Base-by-base conservation (phyloP, 2,797 vertebrate genomes). In the Australoheros facetus region DNA sequence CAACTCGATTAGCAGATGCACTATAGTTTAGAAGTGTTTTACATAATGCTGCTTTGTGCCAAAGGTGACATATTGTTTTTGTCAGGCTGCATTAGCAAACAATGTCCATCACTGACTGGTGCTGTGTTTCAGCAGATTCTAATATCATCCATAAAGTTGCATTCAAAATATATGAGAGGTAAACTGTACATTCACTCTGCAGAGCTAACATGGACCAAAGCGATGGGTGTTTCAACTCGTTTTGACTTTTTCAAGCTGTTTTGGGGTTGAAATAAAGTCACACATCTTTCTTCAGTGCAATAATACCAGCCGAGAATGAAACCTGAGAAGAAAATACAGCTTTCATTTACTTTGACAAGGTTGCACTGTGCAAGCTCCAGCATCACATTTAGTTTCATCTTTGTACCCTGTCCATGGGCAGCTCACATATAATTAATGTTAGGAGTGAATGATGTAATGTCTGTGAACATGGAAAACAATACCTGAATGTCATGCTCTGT, bases 381-480 rank as follows among this genome's bases (percentile, higher is more conserved):
- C 58, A 59, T 23, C 23, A 64, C 56, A 54, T 81, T 88, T 26
- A 82, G 53, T 83, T 87, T 81, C 26, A 84, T 82, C 78, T 59
- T 75, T 79, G 56, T 79, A 75, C 73, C 21, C 54, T 56, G 26
- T 82, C 60, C 56, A 58, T 34, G 57, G 45, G 55, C 55, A 83
- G 56, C 16, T 73, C 48, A 60, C 2, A 2, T 78, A 62, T 62
- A 85, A 78, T 16, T 80, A 45, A 81, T 88, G 81, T 86, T 73
- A 64, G 83, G 73, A 71, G 72, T 83, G 69, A 87, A 74, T 93
- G 88, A 93, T 81, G 85, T 92, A 81, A 92, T 75, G 86, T 90
- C 89, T 92, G 56, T 87, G 81, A 87, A 89, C 82, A 80, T 82
- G 62, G 77, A 91, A 91, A 91, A 91, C 75, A 93, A 91, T 83